Evolutionary conservation across 2,797 vertebrate genomes (phyloP).

Genomic region (Thunnus albacares): DNA sequence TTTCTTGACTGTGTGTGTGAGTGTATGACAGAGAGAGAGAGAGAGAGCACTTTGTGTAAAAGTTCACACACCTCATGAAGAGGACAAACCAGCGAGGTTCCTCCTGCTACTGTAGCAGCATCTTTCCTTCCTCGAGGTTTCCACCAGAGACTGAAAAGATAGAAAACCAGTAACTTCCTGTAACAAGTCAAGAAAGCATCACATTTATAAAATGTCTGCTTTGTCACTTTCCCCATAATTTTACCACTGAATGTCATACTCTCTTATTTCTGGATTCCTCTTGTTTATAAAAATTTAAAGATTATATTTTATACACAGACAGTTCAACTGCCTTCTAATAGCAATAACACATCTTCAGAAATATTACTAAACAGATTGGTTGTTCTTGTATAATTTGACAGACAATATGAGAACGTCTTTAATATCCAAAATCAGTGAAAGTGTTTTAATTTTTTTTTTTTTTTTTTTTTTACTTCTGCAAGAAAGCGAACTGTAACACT

Average conservation of each 20-base stretch:
- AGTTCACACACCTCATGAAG: conserved; percentile 40
- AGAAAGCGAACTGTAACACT: background rate
- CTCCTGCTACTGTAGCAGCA: background rate
- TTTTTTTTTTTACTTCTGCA: too few species aligned
- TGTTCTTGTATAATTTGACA: background rate
- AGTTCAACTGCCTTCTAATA: background rate
- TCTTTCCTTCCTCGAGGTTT: conserved; percentile 8
- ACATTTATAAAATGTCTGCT: conserved; percentile 45
- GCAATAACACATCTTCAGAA: background rate
- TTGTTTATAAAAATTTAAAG: background rate
- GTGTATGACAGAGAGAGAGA: background rate
- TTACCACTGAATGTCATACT: conserved; percentile 20
- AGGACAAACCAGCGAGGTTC: conserved; percentile 7
- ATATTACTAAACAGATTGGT: background rate
- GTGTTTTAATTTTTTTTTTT: too few species aligned
- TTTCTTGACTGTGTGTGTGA: background rate
- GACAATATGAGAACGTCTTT: background rate
- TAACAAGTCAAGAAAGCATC: conserved; percentile 1
- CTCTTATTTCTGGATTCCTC: background rate
- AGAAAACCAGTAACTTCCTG: conserved; percentile 5
- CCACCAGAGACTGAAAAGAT: conserved; percentile 10
- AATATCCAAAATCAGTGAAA: background rate
- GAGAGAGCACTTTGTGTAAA: conserved; percentile 14
- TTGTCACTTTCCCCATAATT: background rate
- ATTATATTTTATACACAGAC: background rate